Percentiles rank a stretch among this genome's conserved stretches.
Conservation (phyloP, 1,140 invertebrate genomes). For the Hyposmocoma kahamanoa region DNA sequence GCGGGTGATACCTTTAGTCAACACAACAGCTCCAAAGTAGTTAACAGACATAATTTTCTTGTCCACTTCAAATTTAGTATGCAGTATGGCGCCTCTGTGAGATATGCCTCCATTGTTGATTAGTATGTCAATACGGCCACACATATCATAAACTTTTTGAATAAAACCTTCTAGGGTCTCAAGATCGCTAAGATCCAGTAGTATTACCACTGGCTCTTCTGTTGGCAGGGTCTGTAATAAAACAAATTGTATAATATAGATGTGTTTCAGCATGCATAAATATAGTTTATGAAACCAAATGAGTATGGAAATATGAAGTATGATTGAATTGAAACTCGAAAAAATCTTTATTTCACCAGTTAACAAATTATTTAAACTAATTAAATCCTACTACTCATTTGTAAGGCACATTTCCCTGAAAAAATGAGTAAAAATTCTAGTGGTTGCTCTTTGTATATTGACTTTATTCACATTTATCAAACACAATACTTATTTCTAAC, state of each 20-base stretch:
- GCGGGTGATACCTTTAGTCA: constrained; percentile 97
- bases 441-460: too few species aligned
- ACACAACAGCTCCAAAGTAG: constrained; percentile 93
- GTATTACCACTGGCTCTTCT: constrained; percentile 83
- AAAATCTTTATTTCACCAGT: too few species aligned
- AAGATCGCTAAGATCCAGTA: constrained; percentile 86
- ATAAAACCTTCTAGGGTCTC: constrained; percentile 78
- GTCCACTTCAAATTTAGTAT: constrained; percentile 90
- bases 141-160: constrained; percentile 77
- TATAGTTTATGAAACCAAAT: too few species aligned
- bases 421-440: too few species aligned
- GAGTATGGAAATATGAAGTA: too few species aligned
- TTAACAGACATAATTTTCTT: constrained; percentile 94
- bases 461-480: too few species aligned
- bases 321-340: too few species aligned
- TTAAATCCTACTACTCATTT: too few species aligned
- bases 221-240: constrained; percentile 75
- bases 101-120: constrained; percentile 96
- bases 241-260: constrained; percentile 3
- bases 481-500: too few species aligned
- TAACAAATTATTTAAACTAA: too few species aligned
- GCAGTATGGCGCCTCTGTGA: constrained; percentile 83
- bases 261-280: neutral
- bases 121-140: constrained; percentile 89
- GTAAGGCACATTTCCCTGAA: too few species aligned